phyloP scores from a whole-genome alignment of 37 sponge, comb jelly and placozoan species.

The Ianthella basta region DNA sequence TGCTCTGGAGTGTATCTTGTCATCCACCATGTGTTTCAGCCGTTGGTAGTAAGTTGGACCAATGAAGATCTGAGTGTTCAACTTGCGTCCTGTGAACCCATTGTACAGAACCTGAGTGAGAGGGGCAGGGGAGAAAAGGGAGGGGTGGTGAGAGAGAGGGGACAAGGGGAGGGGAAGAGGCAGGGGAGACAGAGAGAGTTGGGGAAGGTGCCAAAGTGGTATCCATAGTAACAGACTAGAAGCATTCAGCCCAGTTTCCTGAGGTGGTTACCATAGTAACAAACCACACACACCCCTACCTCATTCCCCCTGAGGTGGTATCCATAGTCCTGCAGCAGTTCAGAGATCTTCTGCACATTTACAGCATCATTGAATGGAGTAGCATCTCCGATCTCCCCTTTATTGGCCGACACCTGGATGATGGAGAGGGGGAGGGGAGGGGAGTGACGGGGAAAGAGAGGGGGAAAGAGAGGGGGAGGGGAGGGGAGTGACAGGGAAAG shows the following conservation, averaged over 20 bases:
- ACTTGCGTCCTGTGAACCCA: constrained; percentile 98
- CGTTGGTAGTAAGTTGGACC: constrained; percentile 99
- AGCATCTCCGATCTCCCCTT: constrained; percentile 99
- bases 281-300: constrained; percentile 47
- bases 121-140: neutral
- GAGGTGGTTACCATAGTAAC: neutral
- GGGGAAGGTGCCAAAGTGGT: constrained; percentile 70
- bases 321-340: constrained; percentile 87
- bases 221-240: constrained; percentile 65
- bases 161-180: no score
- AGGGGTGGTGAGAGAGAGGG: no score
- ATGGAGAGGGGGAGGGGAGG: neutral
- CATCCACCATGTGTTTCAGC: constrained; percentile 99
- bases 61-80: constrained; percentile 98
- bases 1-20: constrained; percentile 99
- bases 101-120: constrained; percentile 86
- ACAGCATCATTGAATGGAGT: constrained; percentile 99
- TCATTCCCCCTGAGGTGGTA: constrained; percentile 99
- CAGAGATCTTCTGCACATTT: constrained; percentile 98
- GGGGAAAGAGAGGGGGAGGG: no score
- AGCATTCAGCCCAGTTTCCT: neutral
- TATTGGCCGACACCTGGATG: constrained; percentile 96
- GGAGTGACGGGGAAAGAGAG: no score
- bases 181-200: no score
- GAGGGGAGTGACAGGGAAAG: no score